Evolutionary conservation across 2,888 invertebrate genomes (phyloP), one percentile per base, ranked within the genome.

Genomic region (Bedellia somnulentella): DNA sequence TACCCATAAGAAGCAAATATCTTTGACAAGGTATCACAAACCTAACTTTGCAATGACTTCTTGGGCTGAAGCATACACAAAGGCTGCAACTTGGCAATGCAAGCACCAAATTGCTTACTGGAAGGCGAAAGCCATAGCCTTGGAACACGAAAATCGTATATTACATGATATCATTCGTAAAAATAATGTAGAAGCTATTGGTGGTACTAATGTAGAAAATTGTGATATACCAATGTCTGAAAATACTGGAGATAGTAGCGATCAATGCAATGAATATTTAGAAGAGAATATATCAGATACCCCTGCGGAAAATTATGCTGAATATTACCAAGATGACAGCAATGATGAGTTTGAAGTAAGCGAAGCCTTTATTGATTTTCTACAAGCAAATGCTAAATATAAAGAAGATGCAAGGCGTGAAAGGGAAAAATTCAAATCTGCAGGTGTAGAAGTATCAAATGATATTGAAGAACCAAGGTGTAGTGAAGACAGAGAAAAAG

Each of bases 281-380:
- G n/a, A 9, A 9, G 18, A 18, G 9, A 6, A 5, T 18, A 18
- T 5, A 9, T 18, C 18, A 18, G 18, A 18, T 6, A 18, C 18
- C 9, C 18, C 18, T 18, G 5, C 9, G 18, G 5, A 18, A 18
- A 18, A 9, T 18, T 6, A 18, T 9, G 5, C 18, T 18, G 9
- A 6, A 9, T 18, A 5, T 18, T 9, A 18, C 22, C 48, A 48
- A 9, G 42, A 35, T 18, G 44, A 42, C 2, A 45, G 44, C 4
- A 42, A 50, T 10, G 24, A 24, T 23, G 68, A 76, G 35, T 73
- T 84, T 45, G 79, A 80, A 48, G 77, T 84, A 2, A 80, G 81
- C 41, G 81, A 83, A 37, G 83, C 83, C 33, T 82, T 80, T 64
- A 61, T 83, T 40, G 67, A 78, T 26, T 85, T 85, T 53, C 58